A percentile compares a stretch with the other conserved stretches of the same genome.
Conservation (phyloP, 2,888 invertebrate species). For the Eristalis pertinax region DNA sequence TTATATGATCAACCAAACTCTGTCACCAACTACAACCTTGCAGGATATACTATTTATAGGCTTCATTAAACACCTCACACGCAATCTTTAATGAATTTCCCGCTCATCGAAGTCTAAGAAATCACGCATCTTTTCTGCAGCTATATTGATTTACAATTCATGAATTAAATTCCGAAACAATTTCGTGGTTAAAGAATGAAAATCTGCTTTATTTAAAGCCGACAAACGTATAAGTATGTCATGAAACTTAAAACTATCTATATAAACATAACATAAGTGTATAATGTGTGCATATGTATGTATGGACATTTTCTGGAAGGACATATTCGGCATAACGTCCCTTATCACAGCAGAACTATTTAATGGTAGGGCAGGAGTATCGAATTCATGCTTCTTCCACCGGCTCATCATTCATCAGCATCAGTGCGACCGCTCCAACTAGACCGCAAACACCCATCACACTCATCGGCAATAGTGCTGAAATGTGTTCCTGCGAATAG, state of each 20-base stretch:
- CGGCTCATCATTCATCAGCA: slow-evolving; percentile 82
- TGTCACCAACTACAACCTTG: neutral
- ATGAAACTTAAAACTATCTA: neutral
- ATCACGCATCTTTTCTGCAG: neutral
- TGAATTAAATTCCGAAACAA: neutral
- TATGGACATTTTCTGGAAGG: slow-evolving; percentile 34
- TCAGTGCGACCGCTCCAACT: slow-evolving; percentile 82
- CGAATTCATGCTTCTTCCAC: slow-evolving; percentile 26
- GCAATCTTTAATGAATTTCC: neutral
- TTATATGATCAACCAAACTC: neutral
- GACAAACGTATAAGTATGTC: neutral
- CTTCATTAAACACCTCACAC: neutral
- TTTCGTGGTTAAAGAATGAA: neutral
- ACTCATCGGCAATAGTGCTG: slow-evolving; percentile 82
- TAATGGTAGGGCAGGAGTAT: neutral
- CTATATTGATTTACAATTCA: too few species aligned
- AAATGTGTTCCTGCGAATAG: slow-evolving; percentile 80
- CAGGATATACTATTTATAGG: neutral
- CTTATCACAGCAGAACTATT: slow-evolving; percentile 62
- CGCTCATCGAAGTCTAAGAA: too few species aligned
- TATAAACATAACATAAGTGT: neutral
- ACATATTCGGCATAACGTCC: slow-evolving; percentile 41
- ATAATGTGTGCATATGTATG: neutral
- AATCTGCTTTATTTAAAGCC: neutral
- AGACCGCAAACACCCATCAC: slow-evolving; percentile 83